A percentile compares a stretch with the other conserved stretches of the same genome.
Conservation (phyloP, 2,113 vertebrate genomes). For the Microtus ochrogaster region DNA sequence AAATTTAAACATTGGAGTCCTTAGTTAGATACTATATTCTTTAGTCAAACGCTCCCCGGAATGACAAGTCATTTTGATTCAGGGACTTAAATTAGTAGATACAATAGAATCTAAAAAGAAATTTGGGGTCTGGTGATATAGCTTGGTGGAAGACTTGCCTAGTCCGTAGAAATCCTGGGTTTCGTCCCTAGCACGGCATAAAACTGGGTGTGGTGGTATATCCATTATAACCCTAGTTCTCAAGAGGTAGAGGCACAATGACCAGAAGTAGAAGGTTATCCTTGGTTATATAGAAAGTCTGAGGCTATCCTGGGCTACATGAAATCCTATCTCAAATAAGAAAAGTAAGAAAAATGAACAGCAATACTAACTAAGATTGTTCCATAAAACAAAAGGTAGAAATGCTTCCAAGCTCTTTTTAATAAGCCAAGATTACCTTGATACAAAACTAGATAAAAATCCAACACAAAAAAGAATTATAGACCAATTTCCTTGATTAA, state of each 20-base stretch:
- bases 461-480: not conserved
- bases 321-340: not conserved
- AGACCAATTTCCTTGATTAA: not conserved
- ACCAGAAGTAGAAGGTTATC: not conserved
- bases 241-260: not conserved
- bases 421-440: not conserved
- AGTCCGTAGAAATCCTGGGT: not conserved
- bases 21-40: slow-evolving; percentile 23
- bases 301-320: not conserved
- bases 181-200: not conserved
- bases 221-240: not conserved
- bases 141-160: not conserved
- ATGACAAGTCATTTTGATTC: slow-evolving; percentile 6
- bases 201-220: not conserved
- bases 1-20: slow-evolving; percentile 49
- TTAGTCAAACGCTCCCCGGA: not conserved
- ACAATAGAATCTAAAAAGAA: slow-evolving; percentile 12
- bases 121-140: not conserved
- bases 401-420: not conserved
- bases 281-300: not conserved
- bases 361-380: not conserved
- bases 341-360: not conserved
- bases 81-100: slow-evolving; percentile 30
- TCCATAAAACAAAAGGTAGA: not conserved
- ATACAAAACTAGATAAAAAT: not conserved